phyloP scores from a whole-genome alignment of 1,140 invertebrate species.

The Heliconius nattereri region DNA sequence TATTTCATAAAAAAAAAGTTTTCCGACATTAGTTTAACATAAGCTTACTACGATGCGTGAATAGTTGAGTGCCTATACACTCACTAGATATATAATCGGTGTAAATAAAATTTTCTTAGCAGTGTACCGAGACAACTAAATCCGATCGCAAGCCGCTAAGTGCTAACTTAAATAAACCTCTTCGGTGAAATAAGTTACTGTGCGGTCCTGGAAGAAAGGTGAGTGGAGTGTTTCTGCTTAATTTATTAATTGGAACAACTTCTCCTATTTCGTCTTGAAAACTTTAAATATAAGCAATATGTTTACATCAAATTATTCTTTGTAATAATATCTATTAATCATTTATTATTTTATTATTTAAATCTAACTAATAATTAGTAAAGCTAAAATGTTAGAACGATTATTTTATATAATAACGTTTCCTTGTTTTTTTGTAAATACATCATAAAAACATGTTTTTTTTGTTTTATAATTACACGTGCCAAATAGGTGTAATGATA shows the following conservation, averaged over 20 bases:
- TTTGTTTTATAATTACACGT: too few species aligned
- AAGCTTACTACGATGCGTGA: constrained; percentile 7
- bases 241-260: too few species aligned
- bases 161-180: constrained; percentile 41
- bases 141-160: constrained; percentile 37
- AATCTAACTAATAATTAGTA: too few species aligned
- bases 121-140: constrained; percentile 42
- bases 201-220: constrained; percentile 23
- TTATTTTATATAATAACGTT: too few species aligned
- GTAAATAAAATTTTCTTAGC: constrained; percentile 39
- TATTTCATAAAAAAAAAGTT: not conserved
- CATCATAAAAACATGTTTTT: too few species aligned
- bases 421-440: too few species aligned
- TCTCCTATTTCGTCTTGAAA: not conserved
- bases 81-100: constrained; percentile 40
- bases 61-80: constrained; percentile 16
- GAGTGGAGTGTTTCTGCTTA: constrained; percentile 24
- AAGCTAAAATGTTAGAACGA: too few species aligned
- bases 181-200: constrained; percentile 39
- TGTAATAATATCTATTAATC: not conserved
- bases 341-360: too few species aligned
- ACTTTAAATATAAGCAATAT: not conserved
- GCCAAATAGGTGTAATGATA: too few species aligned
- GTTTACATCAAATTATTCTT: not conserved
- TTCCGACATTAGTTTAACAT: not conserved